phyloP scores from a whole-genome alignment of 2,888 invertebrate species.

The Nomada lathburiana region DNA sequence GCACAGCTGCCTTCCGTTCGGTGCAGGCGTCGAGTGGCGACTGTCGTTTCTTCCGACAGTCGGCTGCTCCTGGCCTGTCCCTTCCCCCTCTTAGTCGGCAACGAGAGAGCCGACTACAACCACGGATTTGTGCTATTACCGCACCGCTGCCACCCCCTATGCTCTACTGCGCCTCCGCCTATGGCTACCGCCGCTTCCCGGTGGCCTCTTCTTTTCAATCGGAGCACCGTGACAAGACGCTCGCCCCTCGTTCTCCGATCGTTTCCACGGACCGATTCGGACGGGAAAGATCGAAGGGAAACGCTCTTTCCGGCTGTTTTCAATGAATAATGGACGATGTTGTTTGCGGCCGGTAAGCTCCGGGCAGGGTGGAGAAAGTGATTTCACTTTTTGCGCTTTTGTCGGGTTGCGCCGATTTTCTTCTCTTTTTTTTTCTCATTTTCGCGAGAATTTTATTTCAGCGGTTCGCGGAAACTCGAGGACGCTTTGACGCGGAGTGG shows the following conservation, averaged over 20 bases:
- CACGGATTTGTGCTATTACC: conserved; percentile 78
- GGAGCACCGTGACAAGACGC: conserved; percentile 19
- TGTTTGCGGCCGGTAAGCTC: background rate
- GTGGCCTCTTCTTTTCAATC: conserved; percentile 59
- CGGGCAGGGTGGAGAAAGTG: background rate
- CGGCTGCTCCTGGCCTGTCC: conserved; percentile 74
- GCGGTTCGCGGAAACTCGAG: too few relatives aligned
- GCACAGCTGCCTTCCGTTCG: conserved; percentile 67
- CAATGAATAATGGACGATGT: background rate
- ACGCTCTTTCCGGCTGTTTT: background rate
- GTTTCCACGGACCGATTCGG: background rate
- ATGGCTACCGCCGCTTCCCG: conserved; percentile 58
- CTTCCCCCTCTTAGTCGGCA: conserved; percentile 68
- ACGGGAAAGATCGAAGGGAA: background rate
- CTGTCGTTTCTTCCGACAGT: conserved; percentile 79
- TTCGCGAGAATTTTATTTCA: too few relatives aligned
- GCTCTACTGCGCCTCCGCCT: conserved; percentile 62
- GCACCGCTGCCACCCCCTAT: conserved; percentile 72
- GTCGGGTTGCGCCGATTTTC: too few relatives aligned
- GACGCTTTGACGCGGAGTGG: too few relatives aligned
- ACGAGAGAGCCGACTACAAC: conserved; percentile 69
- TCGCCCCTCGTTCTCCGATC: conserved; percentile 20
- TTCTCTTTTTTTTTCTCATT: background rate
- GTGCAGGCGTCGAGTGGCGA: conserved; percentile 83
- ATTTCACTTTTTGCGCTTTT: too few relatives aligned